Evolutionary conservation across 2,888 invertebrate species (phyloP).

Genomic region (Mythimna albipuncta): DNA sequence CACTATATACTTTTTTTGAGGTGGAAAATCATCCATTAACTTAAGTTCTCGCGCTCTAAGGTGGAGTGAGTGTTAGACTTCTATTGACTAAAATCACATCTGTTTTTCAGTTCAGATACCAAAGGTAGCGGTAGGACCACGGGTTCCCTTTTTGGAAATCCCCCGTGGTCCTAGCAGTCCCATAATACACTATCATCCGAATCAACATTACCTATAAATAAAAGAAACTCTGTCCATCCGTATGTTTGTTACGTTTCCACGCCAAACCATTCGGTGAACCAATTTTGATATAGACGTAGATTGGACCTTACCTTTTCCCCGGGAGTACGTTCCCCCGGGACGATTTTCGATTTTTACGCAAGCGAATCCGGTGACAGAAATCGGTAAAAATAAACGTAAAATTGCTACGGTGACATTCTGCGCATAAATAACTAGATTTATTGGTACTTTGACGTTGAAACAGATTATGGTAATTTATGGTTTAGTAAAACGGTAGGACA

Average conservation of each 20-base stretch:
- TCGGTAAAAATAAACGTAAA: conserved; percentile 18
- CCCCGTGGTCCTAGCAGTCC: neutral
- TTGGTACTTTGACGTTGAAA: conserved; percentile 31
- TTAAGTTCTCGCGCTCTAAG: too few relatives aligned
- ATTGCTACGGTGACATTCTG: conserved; percentile 22
- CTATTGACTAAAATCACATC: too few relatives aligned
- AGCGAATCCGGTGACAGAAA: neutral
- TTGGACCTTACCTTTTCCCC: neutral
- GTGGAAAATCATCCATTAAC: too few relatives aligned
- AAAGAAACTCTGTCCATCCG: neutral
- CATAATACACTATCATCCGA: neutral
- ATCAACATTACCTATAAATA: neutral
- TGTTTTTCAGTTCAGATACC: too few relatives aligned
- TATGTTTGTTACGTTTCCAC: neutral
- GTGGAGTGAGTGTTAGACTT: too few relatives aligned
- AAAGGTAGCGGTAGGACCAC: too few relatives aligned
- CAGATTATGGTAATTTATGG: conserved; percentile 42
- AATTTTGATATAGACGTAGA: neutral
- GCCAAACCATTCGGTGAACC: neutral
- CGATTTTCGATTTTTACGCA: neutral
- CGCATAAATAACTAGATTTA: conserved; percentile 49
- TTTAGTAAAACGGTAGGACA: conserved; percentile 8
- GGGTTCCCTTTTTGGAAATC: too few relatives aligned
- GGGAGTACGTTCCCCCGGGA: neutral
- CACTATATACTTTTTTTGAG: too few relatives aligned